Conservation (phyloP, 2,888 invertebrate genomes). For the Nymphalis urticae region DNA sequence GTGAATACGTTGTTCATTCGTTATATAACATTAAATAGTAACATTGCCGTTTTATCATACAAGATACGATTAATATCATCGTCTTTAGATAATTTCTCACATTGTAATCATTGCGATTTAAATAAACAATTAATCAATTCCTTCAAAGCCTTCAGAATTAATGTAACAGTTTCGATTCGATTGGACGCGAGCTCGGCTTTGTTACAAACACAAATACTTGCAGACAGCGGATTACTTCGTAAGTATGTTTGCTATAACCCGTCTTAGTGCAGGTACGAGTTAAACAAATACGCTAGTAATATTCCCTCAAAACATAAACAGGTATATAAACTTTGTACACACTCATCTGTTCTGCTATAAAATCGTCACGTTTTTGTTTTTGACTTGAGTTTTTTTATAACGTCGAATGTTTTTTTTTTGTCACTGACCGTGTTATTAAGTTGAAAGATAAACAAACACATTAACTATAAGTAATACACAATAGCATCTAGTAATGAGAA, state of each 20-base stretch:
- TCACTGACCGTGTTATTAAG: too few relatives aligned
- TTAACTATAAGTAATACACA: too few relatives aligned
- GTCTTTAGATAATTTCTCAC: background rate
- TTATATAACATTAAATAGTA: too few relatives aligned
- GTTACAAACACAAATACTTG: background rate
- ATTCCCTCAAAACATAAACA: background rate
- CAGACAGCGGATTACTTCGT: background rate
- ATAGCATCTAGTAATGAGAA: too few relatives aligned
- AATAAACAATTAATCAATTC: too few relatives aligned
- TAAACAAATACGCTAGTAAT: background rate
- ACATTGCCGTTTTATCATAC: too few relatives aligned
- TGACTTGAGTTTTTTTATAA: background rate
- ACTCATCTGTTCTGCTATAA: background rate
- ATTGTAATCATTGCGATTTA: too few relatives aligned
- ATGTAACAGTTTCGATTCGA: background rate
- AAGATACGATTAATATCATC: too few relatives aligned
- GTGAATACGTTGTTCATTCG: too few relatives aligned
- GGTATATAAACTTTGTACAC: background rate
- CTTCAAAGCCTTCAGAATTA: too few relatives aligned
- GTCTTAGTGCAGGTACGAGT: background rate
- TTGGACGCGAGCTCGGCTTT: background rate
- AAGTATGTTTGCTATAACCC: conserved; percentile 2
- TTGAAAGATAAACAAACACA: too few relatives aligned
- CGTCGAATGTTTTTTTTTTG: too few relatives aligned
- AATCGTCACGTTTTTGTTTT: background rate